Evolutionary conservation across 1,140 invertebrate species (phyloP).

Genomic region (Bombus huntii): DNA sequence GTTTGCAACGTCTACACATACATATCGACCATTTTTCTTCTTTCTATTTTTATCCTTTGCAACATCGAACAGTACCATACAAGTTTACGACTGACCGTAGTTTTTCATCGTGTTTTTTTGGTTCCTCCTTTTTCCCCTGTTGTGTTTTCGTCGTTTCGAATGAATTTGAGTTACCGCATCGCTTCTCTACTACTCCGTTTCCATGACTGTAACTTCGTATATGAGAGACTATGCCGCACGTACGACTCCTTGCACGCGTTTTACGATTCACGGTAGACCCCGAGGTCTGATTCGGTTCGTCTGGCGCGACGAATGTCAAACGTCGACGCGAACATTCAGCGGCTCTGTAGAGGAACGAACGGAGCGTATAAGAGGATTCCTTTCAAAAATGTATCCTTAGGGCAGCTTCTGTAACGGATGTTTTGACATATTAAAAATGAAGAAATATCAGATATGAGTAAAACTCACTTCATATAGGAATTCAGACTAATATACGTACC

Average conservation of each 20-base stretch:
- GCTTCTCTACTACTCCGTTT: background rate
- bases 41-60: background rate
- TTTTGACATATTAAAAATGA: slow-evolving; percentile 41
- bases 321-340: slow-evolving; percentile 43
- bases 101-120: background rate
- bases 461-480: background rate
- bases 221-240: slow-evolving; percentile 6
- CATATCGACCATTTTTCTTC: background rate
- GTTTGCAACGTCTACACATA: background rate
- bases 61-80: background rate
- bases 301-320: slow-evolving; percentile 61
- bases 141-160: background rate
- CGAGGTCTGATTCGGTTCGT: slow-evolving; percentile 58
- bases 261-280: slow-evolving; percentile 54
- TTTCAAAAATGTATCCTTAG: slow-evolving; percentile 61
- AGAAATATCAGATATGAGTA: slow-evolving; percentile 1
- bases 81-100: slow-evolving; percentile 8
- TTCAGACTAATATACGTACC: background rate
- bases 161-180: slow-evolving; percentile 39
- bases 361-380: slow-evolving; percentile 57
- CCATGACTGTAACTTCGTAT: background rate
- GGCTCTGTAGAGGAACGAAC: slow-evolving; percentile 16
- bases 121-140: background rate
- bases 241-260: slow-evolving; percentile 42
- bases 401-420: slow-evolving; percentile 47